These are phyloP conservation scores for Hemibagrus guttatus DNA, from an alignment of 2,797 vertebrate genomes.

Conservation along the genomic window DNA sequence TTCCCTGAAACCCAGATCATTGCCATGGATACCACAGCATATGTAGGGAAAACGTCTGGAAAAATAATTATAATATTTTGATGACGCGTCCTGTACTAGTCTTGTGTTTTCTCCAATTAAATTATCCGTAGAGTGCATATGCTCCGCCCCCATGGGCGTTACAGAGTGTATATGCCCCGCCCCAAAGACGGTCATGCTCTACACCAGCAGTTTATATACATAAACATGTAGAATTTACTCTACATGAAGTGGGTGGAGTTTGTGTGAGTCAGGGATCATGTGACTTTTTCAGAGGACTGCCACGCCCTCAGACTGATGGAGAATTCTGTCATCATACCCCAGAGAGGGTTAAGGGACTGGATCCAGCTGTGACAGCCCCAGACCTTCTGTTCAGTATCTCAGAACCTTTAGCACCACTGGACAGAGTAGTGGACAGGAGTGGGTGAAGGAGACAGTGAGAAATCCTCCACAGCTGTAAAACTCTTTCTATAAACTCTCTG, in stretches of 20 bases:
- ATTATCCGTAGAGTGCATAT: neutral
- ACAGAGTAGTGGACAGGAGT: no score
- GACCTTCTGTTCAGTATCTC: neutral
- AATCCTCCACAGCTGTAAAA: neutral
- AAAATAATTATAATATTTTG: neutral
- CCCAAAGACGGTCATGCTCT: neutral
- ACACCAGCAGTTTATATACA: neutral
- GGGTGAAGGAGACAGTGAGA: neutral
- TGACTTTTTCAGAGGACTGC: neutral
- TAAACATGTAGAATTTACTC: no score
- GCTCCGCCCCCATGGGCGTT: neutral
- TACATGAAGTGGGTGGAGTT: neutral
- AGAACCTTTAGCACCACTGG: neutral
- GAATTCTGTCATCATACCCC: neutral
- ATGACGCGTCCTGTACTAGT: neutral
- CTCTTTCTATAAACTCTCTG: neutral
- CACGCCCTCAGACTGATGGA: no score
- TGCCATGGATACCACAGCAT: no score
- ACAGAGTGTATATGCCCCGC: no score
- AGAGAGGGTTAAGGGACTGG: neutral
- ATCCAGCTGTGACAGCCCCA: neutral
- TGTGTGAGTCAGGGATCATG: neutral
- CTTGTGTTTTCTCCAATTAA: neutral
- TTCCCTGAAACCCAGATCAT: no score
- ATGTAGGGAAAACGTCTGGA: no score